Base-by-base conservation (phyloP, 1,140 invertebrate species). In the Oscheius sp. region DNA sequence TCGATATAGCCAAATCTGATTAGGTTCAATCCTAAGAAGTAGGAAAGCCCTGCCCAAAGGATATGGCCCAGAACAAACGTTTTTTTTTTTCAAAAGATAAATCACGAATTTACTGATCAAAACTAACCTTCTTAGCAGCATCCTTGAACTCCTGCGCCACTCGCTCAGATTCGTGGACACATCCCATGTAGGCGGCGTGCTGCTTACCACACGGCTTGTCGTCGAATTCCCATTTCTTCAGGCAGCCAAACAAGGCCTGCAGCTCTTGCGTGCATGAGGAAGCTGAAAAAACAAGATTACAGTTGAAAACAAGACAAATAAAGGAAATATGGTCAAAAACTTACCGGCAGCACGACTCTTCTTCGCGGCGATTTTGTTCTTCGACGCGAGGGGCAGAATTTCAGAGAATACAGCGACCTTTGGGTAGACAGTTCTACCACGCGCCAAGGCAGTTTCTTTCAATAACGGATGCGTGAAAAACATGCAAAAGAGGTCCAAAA, bases 151-250 rank as follows among this genome's bases (percentile, higher is more conserved):
- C 74, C 10, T 46, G 52, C 26, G 72, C 75, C 29, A 55, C 66
- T 59, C 68, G 63, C 28, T 78, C 79, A 29, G 70, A 26, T 45
- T 70, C 55, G n/a, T 79, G 64, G 23, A 81, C 72, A 66, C 79
- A 80, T 20, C 55, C 63, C 72, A 69, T 79, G 45, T 79, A 80
- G n/a, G 61, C n/a, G 18, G 70, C 73, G 45, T 82, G 76, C 28
- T 81, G 76, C 34, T 75, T 68, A 13, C 45, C 31, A 31, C 80
- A 82, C 26, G 73, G 81, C 62, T 82, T 49, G 71, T 83, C 79
- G 62, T 82, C 80, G 52, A 77, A 82, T 64, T 82, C 80, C 79
- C 79, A 81, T 52, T 83, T 83, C 42, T 80, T 79, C 23, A 82
- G 42, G 61, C 80, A 82, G 26, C 71, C 72, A 58, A 83, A 82